A percentile compares a stretch with the other conserved stretches of the same genome.
These are phyloP conservation scores for Nasonovia ribisnigri DNA, from an alignment of 2,888 invertebrate species.

Conservation along the genomic window DNA sequence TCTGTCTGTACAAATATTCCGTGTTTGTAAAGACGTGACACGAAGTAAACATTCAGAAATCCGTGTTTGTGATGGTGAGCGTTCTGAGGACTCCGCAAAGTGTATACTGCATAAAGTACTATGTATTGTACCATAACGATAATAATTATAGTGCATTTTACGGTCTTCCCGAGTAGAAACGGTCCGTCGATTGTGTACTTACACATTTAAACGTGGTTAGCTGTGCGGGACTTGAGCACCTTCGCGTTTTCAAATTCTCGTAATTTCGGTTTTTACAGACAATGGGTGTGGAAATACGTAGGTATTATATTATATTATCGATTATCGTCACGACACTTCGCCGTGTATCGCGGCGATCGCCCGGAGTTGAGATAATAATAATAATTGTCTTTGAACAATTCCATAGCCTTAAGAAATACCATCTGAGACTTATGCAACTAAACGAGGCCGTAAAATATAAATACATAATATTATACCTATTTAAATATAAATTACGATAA, in stretches of 20 bases:
- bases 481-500: constrained; percentile 13
- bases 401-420: constrained; percentile 16
- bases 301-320: background rate
- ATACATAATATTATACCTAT: background rate
- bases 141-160: background rate
- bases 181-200: background rate
- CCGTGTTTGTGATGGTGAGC: background rate
- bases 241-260: background rate
- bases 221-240: background rate
- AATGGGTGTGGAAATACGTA: background rate
- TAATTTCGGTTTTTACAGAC: background rate
- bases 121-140: background rate
- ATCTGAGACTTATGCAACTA: constrained; percentile 17
- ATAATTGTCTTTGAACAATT: constrained; percentile 21
- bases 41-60: constrained; percentile 26
- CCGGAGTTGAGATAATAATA: background rate
- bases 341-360: background rate
- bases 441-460: constrained; percentile 38
- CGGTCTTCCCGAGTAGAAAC: background rate
- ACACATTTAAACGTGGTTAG: background rate
- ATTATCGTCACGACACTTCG: constrained; percentile 35
- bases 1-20: background rate
- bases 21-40: background rate
- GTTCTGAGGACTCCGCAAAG: background rate
- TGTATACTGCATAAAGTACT: background rate